phyloP scores from a whole-genome alignment of 2,888 invertebrate species.

The Tinea pellionella region DNA sequence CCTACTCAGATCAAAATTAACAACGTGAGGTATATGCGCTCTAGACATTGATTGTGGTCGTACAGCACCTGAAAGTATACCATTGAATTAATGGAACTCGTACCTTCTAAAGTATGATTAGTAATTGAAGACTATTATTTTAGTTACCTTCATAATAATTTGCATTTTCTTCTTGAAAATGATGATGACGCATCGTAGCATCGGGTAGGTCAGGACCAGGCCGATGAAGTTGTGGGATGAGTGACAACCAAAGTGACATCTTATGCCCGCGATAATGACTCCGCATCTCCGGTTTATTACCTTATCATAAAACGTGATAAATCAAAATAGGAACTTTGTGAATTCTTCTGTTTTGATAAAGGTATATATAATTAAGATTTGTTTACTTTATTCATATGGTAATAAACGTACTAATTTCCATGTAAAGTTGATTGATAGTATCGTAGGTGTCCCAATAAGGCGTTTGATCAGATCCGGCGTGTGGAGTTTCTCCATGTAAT shows the following conservation, averaged over 20 bases:
- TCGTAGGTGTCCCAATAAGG: constrained; percentile 93
- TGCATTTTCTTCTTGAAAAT: constrained; percentile 83
- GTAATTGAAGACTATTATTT: background rate
- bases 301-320: constrained; percentile 35
- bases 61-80: constrained; percentile 72
- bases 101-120: background rate
- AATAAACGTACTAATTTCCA: constrained; percentile 76
- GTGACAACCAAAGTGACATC: constrained; percentile 91
- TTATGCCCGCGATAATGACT: constrained; percentile 95
- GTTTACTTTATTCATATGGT: background rate
- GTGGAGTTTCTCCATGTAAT: constrained; percentile 45
- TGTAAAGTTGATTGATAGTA: constrained; percentile 89
- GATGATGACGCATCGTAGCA: constrained; percentile 88
- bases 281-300: constrained; percentile 80
- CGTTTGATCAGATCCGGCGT: constrained; percentile 58
- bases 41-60: constrained; percentile 79
- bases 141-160: constrained; percentile 81
- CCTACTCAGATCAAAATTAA: constrained; percentile 36
- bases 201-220: constrained; percentile 81
- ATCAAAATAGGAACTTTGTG: background rate
- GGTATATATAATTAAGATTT: background rate
- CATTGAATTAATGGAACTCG: background rate
- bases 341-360: background rate
- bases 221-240: constrained; percentile 89
- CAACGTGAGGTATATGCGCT: constrained; percentile 71